Evolutionary conservation across 2,888 invertebrate genomes (phyloP).

Genomic region (Lochmaea capreae): DNA sequence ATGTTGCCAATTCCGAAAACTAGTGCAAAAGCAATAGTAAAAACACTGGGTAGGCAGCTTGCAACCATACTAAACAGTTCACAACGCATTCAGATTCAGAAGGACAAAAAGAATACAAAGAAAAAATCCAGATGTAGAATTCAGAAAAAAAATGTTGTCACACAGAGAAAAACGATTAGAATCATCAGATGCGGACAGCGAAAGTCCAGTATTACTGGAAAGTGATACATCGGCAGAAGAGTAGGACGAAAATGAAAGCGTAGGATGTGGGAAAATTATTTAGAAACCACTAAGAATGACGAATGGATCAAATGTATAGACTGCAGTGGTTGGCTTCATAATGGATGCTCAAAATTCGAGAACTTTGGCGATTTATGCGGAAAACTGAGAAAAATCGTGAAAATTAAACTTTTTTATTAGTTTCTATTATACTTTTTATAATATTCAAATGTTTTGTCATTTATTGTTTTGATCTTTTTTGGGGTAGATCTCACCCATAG

Average conservation of each 20-base stretch:
- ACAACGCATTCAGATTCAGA: not conserved
- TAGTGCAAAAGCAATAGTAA: not conserved
- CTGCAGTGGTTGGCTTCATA: not conserved
- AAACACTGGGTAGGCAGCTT: not conserved
- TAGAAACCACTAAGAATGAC: not conserved
- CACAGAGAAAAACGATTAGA: not conserved
- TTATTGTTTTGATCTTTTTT: conserved; percentile 6
- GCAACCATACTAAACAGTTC: not conserved
- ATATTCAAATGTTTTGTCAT: not conserved
- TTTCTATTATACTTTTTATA: not conserved
- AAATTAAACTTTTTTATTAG: not conserved
- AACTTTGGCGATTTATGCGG: not conserved
- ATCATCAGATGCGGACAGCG: not conserved
- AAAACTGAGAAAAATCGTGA: not conserved
- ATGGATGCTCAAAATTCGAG: not conserved
- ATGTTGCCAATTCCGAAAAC: not conserved
- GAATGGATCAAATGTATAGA: not conserved
- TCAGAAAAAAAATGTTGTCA: not conserved
- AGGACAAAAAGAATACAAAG: not conserved
- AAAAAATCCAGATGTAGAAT: not conserved
- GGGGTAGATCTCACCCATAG: conserved; percentile 4
- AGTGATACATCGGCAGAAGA: conserved; percentile 1
- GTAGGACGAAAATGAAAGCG: not conserved
- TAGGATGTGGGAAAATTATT: not conserved
- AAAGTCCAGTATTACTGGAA: conserved; percentile 1